Evolutionary conservation across 2,113 vertebrate species (phyloP), one percentile per base, ranked within the genome.

Genomic region (Eurypyga helias): DNA sequence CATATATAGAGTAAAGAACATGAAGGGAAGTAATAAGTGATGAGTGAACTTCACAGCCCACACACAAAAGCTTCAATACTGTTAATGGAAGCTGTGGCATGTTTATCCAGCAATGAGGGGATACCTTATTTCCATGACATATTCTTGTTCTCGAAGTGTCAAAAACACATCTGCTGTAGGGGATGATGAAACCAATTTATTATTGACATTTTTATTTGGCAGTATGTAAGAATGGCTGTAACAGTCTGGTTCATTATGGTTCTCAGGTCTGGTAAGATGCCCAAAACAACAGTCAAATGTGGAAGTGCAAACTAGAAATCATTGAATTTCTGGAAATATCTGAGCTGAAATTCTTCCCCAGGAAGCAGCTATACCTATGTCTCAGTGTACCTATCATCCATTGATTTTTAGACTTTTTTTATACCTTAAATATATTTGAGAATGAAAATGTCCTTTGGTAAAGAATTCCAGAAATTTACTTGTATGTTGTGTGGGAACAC

Each of bases 401-500:
- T 7, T 57, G 15, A 29, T 62, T 71, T 70, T 76, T 38, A 71
- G 26, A 11, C 4, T 62, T 80, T 55, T 45, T 23, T 17, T 21
- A 7, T 12, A 36, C 9, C 5, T 16, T 54, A 69, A 46, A 9
- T 29, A 18, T 34, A 89, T 79, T 62, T 75, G 20, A 79, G 2
- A 2, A 71, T 15, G 11, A 57, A 70, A 55, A 51, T 9, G 0
- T 75, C 4, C 12, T 70, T 86, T 38, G 7, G 11, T 20, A 84
- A 71, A 67, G 23, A 57, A 80, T 80, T 76, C 7, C n/a, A 71
- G 71, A 43, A 70, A 57, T 29, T 21, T 45, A 51, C 3, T 62
- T 67, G 3, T 4, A 28, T 3, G 0, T n/a, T 49, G 2, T 65
- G 7, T 64, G 13, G 21, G 41, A 82, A 88, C 23, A 1, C 11